Conservation (phyloP, 1,140 invertebrate genomes). For the Elysia chlorotica region DNA sequence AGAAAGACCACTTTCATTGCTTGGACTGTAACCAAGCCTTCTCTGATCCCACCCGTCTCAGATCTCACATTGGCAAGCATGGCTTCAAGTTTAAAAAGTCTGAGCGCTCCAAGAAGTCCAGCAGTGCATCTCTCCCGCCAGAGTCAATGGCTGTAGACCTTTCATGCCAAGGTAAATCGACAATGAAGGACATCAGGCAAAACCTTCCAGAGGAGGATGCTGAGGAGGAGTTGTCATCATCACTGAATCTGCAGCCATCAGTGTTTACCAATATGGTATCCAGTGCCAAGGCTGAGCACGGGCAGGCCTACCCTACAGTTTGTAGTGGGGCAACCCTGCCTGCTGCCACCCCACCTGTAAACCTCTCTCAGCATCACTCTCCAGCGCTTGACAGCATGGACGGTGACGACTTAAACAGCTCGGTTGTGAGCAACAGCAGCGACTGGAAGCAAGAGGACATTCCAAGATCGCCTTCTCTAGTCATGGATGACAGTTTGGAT, state of each 20-base stretch:
- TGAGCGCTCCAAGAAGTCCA: neutral
- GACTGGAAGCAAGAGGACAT: constrained; percentile 17
- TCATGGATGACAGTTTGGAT: constrained; percentile 29
- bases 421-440: neutral
- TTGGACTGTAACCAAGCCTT: constrained; percentile 82
- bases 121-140: neutral
- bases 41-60: constrained; percentile 59
- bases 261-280: constrained; percentile 49
- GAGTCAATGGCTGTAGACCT: neutral
- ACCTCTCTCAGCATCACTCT: neutral
- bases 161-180: neutral
- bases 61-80: constrained; percentile 62
- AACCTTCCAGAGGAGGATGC: constrained; percentile 17
- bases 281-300: neutral
- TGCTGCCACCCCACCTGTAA: neutral
- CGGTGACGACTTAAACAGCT: neutral
- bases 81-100: constrained; percentile 42
- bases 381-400: neutral
- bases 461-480: constrained; percentile 15
- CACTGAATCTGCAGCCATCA: constrained; percentile 47
- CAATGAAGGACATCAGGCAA: constrained; percentile 10
- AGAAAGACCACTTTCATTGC: constrained; percentile 84
- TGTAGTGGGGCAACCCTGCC: no score
- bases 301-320: no score
- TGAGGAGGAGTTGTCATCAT: constrained; percentile 37